These are phyloP conservation scores for Apis dorsata DNA, from an alignment of 1,140 invertebrate genomes.

Conservation along the genomic window DNA sequence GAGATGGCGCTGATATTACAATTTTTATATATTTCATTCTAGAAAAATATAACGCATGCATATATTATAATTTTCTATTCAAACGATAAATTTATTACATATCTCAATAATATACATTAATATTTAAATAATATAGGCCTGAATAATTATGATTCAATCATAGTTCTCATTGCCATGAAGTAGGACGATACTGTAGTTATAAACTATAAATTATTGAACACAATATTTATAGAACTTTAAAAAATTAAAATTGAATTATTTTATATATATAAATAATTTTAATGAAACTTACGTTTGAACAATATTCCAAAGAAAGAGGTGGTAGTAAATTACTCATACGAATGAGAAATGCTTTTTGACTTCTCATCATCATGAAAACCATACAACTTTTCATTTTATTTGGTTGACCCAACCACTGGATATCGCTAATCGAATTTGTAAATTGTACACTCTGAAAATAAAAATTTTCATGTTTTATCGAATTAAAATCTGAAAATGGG, in stretches of 20 bases:
- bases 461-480: not conserved
- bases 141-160: conserved; percentile 21
- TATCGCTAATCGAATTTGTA: conserved; percentile 3
- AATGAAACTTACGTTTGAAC: conserved; percentile 40
- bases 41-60: not conserved
- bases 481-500: not conserved
- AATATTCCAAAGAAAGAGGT: conserved; percentile 55
- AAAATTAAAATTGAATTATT: too few species aligned
- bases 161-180: conserved; percentile 53
- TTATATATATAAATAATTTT: too few species aligned
- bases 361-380: conserved; percentile 47
- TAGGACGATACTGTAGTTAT: conserved; percentile 51
- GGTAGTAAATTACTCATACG: conserved; percentile 43
- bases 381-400: conserved; percentile 2
- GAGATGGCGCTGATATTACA: too few species aligned
- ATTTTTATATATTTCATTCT: not conserved
- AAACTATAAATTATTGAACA: conserved; percentile 32
- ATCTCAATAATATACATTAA: not conserved
- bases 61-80: not conserved
- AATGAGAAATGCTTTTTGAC: conserved; percentile 36
- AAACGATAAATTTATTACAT: not conserved
- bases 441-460: conserved; percentile 40
- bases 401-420: conserved; percentile 25
- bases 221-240: too few species aligned
- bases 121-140: not conserved